Percentiles rank a stretch among this genome's conserved stretches.
These are phyloP conservation scores for Sclerodermus sp. DNA, from an alignment of 2,888 invertebrate genomes.

Conservation along the genomic window DNA sequence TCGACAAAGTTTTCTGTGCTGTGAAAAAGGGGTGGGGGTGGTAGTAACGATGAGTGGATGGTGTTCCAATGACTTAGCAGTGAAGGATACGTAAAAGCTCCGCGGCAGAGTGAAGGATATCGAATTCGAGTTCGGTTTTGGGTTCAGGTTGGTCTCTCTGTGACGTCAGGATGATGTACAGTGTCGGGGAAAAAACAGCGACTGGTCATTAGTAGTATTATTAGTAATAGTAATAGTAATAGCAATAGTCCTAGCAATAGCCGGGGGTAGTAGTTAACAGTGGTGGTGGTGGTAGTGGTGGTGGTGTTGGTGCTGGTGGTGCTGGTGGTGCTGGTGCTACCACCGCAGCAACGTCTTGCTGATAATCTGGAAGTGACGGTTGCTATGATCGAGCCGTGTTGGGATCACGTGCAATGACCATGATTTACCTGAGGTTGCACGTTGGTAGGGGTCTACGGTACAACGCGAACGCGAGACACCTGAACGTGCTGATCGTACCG, in stretches of 20 bases:
- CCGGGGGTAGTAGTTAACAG: too few species aligned
- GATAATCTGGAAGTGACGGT: not conserved
- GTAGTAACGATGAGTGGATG: slow-evolving; percentile 13
- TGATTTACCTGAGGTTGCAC: slow-evolving; percentile 47
- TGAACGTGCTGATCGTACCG: slow-evolving; percentile 42
- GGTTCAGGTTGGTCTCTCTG: too few species aligned
- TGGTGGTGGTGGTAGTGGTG: too few species aligned
- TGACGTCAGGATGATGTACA: not conserved
- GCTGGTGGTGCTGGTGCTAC: not conserved
- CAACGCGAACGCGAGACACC: slow-evolving; percentile 37
- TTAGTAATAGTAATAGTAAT: too few species aligned
- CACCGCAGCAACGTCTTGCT: too few species aligned
- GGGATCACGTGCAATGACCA: slow-evolving; percentile 44
- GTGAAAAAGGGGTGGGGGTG: too few species aligned
- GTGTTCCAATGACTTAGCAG: slow-evolving; percentile 17
- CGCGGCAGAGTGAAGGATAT: not conserved
- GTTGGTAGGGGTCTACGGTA: slow-evolving; percentile 38
- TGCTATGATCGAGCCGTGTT: slow-evolving; percentile 40
- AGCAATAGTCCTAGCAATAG: too few species aligned
- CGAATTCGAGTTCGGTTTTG: not conserved
- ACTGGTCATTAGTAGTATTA: too few species aligned
- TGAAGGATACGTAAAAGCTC: not conserved
- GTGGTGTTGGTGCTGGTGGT: not conserved
- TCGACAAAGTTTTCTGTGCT: too few species aligned
- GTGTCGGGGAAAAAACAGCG: not conserved